Conservation (phyloP, 1,140 invertebrate genomes). For the Bombyx mandarina region DNA sequence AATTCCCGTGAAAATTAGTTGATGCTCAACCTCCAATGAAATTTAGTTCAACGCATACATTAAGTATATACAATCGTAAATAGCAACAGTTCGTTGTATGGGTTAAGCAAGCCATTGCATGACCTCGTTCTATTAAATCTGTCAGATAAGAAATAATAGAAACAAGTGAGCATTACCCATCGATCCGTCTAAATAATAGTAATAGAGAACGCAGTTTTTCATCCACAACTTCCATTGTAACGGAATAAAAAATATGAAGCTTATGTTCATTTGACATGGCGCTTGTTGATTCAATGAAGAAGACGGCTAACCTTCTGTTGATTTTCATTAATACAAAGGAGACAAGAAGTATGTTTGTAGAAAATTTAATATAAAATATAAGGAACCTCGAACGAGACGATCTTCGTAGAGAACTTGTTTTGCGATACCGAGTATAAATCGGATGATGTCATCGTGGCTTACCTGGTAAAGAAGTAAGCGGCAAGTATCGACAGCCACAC, state of each 20-base stretch:
- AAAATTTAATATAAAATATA: slow-evolving; percentile 4
- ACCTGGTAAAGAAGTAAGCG: slow-evolving; percentile 95
- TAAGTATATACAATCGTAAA: slow-evolving; percentile 11
- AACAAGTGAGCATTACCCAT: slow-evolving; percentile 21
- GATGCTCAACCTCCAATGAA: neutral
- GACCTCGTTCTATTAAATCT: slow-evolving; percentile 34
- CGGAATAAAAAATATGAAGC: no score
- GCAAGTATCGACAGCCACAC: slow-evolving; percentile 97
- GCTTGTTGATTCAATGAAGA: no score
- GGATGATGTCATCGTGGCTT: slow-evolving; percentile 22
- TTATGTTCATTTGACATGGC: no score
- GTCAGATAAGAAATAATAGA: slow-evolving; percentile 38
- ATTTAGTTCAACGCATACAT: neutral
- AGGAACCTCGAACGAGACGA: slow-evolving; percentile 5
- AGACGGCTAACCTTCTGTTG: no score
- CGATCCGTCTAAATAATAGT: slow-evolving; percentile 12
- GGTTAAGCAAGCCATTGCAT: slow-evolving; percentile 13
- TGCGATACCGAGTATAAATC: slow-evolving; percentile 4
- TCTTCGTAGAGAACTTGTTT: slow-evolving; percentile 13
- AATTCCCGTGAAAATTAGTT: no score
- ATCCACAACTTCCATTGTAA: no score
- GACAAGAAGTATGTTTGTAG: no score
- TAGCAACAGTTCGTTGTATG: slow-evolving; percentile 7
- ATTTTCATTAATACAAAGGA: no score
- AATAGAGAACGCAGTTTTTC: no score